Base-by-base conservation (phyloP, 2,797 vertebrate species). In the Ciconia nigra region DNA sequence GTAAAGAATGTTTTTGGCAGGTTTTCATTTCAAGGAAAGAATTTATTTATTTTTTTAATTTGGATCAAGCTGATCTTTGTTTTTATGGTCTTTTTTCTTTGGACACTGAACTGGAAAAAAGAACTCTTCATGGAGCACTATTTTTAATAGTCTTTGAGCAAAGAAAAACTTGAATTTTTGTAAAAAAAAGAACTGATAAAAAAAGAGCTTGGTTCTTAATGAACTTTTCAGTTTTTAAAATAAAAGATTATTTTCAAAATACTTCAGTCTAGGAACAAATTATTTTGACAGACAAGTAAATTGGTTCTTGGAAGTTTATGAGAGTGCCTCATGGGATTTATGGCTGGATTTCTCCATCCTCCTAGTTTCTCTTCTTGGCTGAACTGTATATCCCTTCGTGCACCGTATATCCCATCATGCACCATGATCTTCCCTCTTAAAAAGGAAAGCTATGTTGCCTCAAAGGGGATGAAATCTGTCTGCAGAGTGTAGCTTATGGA, bases 1-100 rank as follows among this genome's bases (percentile, higher is more conserved):
- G 59, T 83, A 83, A 95, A 77, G 46, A 95, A 89, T 33, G 28
- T 35, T 88, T 94, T 61, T 89, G 87, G 71, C 62, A 44, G 35
- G 11, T 62, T 77, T 83, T 82, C 18, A 35, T 61, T 87, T 87
- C 9, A 82, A 87, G 21, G 25, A 89, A 49, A 58, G 18, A 11
- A 10, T 44, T 41, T 52, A 5, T 69, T 59, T 49, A 1, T 33
- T 17, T 51, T 46, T 88, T 33, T 3, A n/a, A 46, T 77, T 92
- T 92, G 26, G 35, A 77, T 80, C 39, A 77, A 41, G 20, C 7
- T 49, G 51, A 26, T 84, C 19, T 80, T 77, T 77, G 15, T 6
- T 73, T 91, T 89, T 77, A 29, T 65, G 15, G 11, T 87, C 29
- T 72, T 84, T 87, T 89, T 61, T 29, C 21, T 79, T 90, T 83